These are phyloP conservation scores for Xanthorhoe spadicearia DNA, from an alignment of 2,888 invertebrate species.

Conservation along the genomic window DNA sequence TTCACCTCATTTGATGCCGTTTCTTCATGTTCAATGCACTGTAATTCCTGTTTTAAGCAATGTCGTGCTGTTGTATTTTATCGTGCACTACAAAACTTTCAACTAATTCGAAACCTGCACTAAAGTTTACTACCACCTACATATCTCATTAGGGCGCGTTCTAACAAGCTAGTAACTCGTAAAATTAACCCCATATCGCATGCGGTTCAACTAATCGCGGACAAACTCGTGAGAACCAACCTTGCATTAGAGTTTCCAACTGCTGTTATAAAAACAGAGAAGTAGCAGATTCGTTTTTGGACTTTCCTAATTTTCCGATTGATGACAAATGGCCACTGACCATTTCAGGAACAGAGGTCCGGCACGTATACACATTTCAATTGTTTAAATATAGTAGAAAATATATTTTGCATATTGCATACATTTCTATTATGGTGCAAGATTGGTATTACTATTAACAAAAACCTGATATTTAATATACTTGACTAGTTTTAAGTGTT, in stretches of 20 bases:
- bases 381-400: no score
- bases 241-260: slow-evolving; percentile 34
- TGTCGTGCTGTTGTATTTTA: slow-evolving; percentile 32
- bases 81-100: slow-evolving; percentile 36
- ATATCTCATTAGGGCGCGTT: slow-evolving; percentile 61
- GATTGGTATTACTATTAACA: no score
- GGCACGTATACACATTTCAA: no score
- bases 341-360: no score
- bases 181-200: slow-evolving; percentile 62
- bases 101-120: slow-evolving; percentile 40
- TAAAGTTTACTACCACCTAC: slow-evolving; percentile 48
- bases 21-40: slow-evolving; percentile 7
- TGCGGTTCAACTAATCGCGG: slow-evolving; percentile 58
- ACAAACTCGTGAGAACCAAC: slow-evolving; percentile 59
- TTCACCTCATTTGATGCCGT: not conserved
- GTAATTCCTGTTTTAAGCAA: slow-evolving; percentile 14
- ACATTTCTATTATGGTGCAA: no score
- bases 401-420: no score
- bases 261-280: slow-evolving; percentile 2
- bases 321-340: no score
- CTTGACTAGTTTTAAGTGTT: no score
- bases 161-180: slow-evolving; percentile 56
- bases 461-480: no score
- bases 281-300: not conserved
- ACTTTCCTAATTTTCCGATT: no score